Base-by-base conservation (phyloP, 1,140 invertebrate species). In the Euborellia annulipes region DNA sequence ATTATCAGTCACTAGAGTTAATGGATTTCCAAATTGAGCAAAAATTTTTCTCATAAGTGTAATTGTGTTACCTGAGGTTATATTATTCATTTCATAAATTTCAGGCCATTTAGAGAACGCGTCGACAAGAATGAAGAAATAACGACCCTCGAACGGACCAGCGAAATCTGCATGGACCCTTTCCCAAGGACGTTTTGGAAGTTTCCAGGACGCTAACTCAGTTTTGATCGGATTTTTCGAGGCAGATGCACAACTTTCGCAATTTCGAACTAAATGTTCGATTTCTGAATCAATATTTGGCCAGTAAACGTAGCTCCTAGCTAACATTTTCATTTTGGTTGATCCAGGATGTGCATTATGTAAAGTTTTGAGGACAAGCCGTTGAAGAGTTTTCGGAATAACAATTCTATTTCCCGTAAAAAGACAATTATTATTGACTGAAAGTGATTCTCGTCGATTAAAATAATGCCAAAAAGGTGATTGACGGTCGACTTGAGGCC, bases 1-100 rank as follows among this genome's bases (percentile, higher is more conserved):
- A 54, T 63, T 63, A 46, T 65, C 61, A 19, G 55, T 56, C 7
- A 63, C 59, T 11, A 64, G 19, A 1, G 51, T 47, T 39, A 60
- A 52, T 37, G 61, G 61, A 27, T 61, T 48, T 7, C 59, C 62
- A 40, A 58, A 56, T 6, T 50, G 43, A 7, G 54, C 48, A 51
- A 62, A 61, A 43, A 55, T 59, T 42, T 58, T 41, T 13, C 55
- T 44, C 3, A 62, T 30, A 6, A 53, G 36, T 41, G 6, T 19
- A n/a, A 60, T 58, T 2, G 51, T 53, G 11, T 45, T 45, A 1
- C 32, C 19, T 20, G 54, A 48, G 16, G 49, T 44, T 17, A 47
- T 47, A 14, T 37, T 48, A 3, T 16, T 20, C 1, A 45, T 43
- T 17, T 45, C 23, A 6, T 17, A 19, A 7, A 56, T 46, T 2